Conservation (phyloP, 2,888 invertebrate species). For the Drosophila differens region DNA sequence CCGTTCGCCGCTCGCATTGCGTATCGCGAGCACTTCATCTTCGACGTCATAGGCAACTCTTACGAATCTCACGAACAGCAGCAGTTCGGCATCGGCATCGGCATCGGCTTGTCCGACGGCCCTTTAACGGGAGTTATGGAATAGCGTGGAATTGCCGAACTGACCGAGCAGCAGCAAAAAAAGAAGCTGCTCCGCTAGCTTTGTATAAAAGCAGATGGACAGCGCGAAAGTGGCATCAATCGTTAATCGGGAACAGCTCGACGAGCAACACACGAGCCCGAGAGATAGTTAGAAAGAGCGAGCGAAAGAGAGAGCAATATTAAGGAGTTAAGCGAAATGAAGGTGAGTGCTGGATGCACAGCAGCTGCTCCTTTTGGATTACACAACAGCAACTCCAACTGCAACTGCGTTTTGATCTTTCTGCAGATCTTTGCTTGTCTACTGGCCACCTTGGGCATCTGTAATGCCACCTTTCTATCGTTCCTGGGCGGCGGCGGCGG, state of each 20-base stretch:
- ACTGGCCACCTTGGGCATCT: constrained; percentile 63
- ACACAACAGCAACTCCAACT: not conserved
- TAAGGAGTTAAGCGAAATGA: constrained; percentile 56
- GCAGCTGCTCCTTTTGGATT: constrained; percentile 25
- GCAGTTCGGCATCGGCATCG: constrained; percentile 15
- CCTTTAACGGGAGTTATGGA: constrained; percentile 64
- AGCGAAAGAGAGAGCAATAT: constrained; percentile 20
- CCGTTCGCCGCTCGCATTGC: constrained; percentile 7
- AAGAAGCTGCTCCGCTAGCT: constrained; percentile 2
- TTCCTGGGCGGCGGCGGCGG: constrained; percentile 66
- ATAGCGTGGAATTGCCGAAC: constrained; percentile 20
- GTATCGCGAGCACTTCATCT: constrained; percentile 34
- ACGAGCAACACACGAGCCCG: constrained; percentile 23
- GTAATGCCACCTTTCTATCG: constrained; percentile 76
- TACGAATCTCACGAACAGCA: constrained; percentile 22
- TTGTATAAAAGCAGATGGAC: constrained; percentile 75
- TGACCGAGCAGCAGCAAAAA: constrained; percentile 5
- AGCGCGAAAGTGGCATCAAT: constrained; percentile 73
- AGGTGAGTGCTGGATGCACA: constrained; percentile 56
- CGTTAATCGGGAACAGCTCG: constrained; percentile 60
- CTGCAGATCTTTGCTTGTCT: constrained; percentile 77
- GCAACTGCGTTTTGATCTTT: not conserved
- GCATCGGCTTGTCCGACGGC: constrained; percentile 20
- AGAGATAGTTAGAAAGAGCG: not conserved
- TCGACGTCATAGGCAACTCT: constrained; percentile 17